Percentiles rank a stretch among this genome's conserved stretches.
phyloP scores from a whole-genome alignment of 2,113 vertebrate species.

The Polypterus bichir region DNA sequence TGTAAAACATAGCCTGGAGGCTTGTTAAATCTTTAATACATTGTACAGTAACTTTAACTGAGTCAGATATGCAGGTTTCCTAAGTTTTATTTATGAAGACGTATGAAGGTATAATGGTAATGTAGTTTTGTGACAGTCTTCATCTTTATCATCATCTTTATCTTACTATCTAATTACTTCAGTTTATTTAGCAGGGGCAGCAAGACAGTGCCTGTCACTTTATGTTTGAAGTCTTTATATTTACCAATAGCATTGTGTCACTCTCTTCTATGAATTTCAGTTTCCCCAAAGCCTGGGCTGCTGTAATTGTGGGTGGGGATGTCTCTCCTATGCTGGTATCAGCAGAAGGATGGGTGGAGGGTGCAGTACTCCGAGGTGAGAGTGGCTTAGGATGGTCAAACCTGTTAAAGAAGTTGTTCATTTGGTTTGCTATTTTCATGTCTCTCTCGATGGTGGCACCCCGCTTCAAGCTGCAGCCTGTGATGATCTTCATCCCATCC shows the following conservation, averaged over 20 bases:
- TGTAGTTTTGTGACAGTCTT: conserved; percentile 36
- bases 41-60: conserved; percentile 54
- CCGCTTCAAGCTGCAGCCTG: no score
- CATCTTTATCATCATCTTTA: conserved; percentile 39
- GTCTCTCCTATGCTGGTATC: no score
- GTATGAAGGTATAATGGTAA: conserved; percentile 51
- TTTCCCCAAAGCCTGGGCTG: background rate
- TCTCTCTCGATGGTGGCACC: no score
- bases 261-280: background rate
- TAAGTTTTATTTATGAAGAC: conserved; percentile 50
- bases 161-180: conserved; percentile 15
- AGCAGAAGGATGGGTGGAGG: no score
- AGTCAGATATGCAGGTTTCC: conserved; percentile 43
- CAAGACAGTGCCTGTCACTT: conserved; percentile 39
- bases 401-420: no score
- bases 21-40: conserved; percentile 50
- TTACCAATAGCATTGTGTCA: background rate
- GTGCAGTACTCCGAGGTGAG: no score
- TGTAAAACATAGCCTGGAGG: conserved; percentile 29
- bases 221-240: conserved; percentile 19
- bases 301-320: no score
- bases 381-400: no score
- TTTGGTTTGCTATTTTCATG: no score
- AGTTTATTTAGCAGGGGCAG: conserved; percentile 35
- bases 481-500: no score